Evolutionary conservation across 1,140 invertebrate species (phyloP), one percentile per base, ranked within the genome.

Genomic region (Brachionus paranguensis): DNA sequence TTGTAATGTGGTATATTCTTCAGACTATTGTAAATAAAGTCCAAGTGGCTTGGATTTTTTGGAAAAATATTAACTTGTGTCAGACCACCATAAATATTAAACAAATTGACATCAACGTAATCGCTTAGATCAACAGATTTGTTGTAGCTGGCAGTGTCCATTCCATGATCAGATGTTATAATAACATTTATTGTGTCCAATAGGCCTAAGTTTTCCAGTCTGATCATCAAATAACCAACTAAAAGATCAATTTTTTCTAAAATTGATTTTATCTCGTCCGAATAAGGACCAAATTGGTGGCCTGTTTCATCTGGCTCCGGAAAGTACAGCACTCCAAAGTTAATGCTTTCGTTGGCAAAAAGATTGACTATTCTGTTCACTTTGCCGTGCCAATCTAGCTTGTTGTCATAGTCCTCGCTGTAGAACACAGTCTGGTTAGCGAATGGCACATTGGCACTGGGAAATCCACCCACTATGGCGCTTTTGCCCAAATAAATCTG

Each of bases 91-190:
- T 83, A 86, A 64, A 88, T 86, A 64, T 85, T 87, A 85, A 92
- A 93, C 24, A 90, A 89, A 17, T 85, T 86, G 43, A 87, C 86
- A 65, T 90, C 88, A 17, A 93, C 87, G 86, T 91, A 91, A 50
- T 91, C 87, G 41, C 91, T 91, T 29, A 93, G 88, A 87, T 93
- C 90, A 78, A 93, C 91, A 84, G 92, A 89, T 85, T 89, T 87
- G 27, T 91, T 87, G 55, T 1, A 81, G 45, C 87, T 85, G 1
- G 92, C 90, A 33, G 88, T 87, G 2, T 90, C 86, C 92, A 94
- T 93, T 12, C 94, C 93, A 89, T 94, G 93, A 88, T 94, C 93
- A 87, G 93, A 93, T 3, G 93, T 87, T 70, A 94, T 89, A 81
- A 94, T 90, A 2, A 94, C 88, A 87, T 94, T 93, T 0, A 93